Conservation (phyloP, 2,888 invertebrate species). For the Morinoia aosen region DNA sequence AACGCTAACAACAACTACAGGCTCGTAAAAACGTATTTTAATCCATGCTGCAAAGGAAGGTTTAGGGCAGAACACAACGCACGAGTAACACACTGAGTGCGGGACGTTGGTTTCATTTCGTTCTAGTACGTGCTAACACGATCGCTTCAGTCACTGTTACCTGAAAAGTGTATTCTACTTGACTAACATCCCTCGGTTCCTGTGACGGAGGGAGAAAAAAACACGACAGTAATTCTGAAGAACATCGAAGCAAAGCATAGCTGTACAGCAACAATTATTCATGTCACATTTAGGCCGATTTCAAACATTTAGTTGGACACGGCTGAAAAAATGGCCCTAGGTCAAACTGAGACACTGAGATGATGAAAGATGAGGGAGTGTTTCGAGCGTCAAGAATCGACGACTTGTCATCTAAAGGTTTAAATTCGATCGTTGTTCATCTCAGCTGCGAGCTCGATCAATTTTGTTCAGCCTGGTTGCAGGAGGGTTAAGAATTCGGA, state of each 20-base stretch:
- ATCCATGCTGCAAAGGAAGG: neutral
- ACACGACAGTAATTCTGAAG: neutral
- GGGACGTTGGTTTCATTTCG: neutral
- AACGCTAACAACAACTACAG: neutral
- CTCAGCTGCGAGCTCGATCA: neutral
- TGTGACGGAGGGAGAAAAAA: constrained; percentile 55
- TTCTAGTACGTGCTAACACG: neutral
- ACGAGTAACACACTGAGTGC: neutral
- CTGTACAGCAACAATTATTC: neutral
- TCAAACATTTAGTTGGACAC: neutral
- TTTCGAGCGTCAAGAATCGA: neutral
- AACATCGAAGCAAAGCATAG: neutral
- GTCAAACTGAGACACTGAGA: neutral
- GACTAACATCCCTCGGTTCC: constrained; percentile 66
- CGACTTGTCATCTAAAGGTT: neutral
- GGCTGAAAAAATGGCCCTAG: neutral
- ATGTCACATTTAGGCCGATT: neutral
- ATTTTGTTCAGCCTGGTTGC: neutral
- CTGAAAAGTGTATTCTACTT: constrained; percentile 68
- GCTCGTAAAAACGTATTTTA: neutral
- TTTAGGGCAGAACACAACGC: neutral
- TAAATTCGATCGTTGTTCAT: neutral
- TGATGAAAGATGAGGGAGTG: neutral
- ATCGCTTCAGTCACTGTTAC: constrained; percentile 50
- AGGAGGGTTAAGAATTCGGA: neutral